phyloP scores from a whole-genome alignment of 2,888 invertebrate species.

The Malthinus seriepunctatus region DNA sequence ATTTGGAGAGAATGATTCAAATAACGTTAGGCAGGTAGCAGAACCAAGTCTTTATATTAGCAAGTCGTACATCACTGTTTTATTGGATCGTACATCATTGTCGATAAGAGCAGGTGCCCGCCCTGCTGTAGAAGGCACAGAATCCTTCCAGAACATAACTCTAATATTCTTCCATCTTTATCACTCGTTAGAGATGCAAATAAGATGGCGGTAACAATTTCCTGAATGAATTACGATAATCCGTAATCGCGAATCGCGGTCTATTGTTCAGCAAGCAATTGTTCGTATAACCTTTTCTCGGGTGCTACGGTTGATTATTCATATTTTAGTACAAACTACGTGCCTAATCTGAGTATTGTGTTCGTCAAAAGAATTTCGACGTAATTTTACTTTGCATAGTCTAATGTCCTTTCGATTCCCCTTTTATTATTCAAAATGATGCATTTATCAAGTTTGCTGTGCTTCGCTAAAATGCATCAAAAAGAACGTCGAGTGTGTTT shows the following conservation, averaged over 20 bases:
- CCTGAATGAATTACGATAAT: slow-evolving; percentile 40
- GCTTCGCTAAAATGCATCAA: neutral
- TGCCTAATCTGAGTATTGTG: slow-evolving; percentile 36
- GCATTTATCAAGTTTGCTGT: neutral
- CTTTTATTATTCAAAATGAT: neutral
- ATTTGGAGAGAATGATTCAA: slow-evolving; percentile 22
- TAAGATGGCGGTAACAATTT: slow-evolving; percentile 42
- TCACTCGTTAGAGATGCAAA: slow-evolving; percentile 45
- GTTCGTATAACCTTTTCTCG: slow-evolving; percentile 37
- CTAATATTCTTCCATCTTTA: slow-evolving; percentile 32
- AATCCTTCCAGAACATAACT: slow-evolving; percentile 26
- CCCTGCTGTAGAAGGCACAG: slow-evolving; percentile 16
- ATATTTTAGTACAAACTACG: slow-evolving; percentile 35
- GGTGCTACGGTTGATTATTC: slow-evolving; percentile 36
- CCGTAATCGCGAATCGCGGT: slow-evolving; percentile 38
- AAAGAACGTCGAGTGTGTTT: neutral
- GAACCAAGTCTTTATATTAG: slow-evolving; percentile 28
- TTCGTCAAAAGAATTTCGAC: slow-evolving; percentile 16
- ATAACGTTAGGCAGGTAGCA: slow-evolving; percentile 22
- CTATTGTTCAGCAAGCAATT: slow-evolving; percentile 41
- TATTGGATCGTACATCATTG: slow-evolving; percentile 38
- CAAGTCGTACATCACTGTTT: slow-evolving; percentile 35
- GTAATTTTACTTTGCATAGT: slow-evolving; percentile 16
- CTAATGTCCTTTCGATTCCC: slow-evolving; percentile 9
- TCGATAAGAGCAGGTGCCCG: slow-evolving; percentile 29